These are phyloP conservation scores for Ceuthmochares aereus DNA, from an alignment of 2,113 vertebrate species.

Conservation along the genomic window DNA sequence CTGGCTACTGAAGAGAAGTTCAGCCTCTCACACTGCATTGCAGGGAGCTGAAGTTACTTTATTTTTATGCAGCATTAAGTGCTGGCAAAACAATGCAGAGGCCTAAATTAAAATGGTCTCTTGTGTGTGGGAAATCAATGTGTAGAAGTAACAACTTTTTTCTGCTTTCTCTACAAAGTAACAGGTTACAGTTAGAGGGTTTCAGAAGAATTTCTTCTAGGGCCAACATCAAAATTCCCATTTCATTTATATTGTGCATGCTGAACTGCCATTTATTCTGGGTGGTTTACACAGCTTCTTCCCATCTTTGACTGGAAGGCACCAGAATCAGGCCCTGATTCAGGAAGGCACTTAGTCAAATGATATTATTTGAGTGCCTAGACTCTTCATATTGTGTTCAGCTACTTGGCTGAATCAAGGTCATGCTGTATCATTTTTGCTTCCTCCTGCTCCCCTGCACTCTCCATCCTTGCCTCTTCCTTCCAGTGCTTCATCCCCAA, in stretches of 20 bases:
- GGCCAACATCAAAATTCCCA: background rate
- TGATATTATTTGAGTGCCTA: background rate
- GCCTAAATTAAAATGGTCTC: background rate
- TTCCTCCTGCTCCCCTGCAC: background rate
- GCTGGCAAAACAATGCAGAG: background rate
- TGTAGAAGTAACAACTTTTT: background rate
- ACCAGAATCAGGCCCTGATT: background rate
- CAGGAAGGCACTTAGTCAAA: background rate
- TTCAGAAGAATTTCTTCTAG: background rate
- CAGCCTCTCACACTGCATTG: background rate
- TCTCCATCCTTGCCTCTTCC: background rate
- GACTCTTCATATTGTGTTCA: background rate
- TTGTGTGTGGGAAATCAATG: background rate
- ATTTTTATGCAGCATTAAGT: background rate
- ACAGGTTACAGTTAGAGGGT: background rate
- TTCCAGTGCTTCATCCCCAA: background rate
- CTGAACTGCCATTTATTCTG: background rate
- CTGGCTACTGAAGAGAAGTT: constrained; percentile 37
- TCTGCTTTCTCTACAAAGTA: background rate
- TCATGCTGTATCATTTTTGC: background rate
- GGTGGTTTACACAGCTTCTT: background rate
- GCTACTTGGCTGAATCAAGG: background rate
- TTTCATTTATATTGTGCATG: background rate
- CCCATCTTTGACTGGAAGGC: background rate
- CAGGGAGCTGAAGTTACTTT: constrained; percentile 16